These are phyloP conservation scores for Gavialis gangeticus DNA, from an alignment of 2,113 vertebrate genomes.

Conservation along the genomic window DNA sequence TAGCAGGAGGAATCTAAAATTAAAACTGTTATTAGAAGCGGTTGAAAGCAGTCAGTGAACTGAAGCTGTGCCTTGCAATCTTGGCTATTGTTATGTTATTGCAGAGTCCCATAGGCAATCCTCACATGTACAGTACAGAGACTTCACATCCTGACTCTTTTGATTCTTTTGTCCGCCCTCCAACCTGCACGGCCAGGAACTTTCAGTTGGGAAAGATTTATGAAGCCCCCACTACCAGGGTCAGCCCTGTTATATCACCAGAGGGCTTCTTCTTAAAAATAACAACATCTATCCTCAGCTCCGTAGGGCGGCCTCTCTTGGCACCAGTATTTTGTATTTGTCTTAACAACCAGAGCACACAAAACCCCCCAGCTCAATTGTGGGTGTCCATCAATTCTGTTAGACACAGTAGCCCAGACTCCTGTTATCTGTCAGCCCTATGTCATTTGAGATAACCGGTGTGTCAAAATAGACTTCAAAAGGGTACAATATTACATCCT, in stretches of 20 bases:
- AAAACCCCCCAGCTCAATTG: constrained; percentile 40
- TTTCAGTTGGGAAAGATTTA: constrained; percentile 93
- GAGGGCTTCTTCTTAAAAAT: constrained; percentile 89
- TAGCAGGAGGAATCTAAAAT: constrained; percentile 66
- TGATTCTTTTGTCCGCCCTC: constrained; percentile 89
- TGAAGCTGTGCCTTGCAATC: constrained; percentile 71
- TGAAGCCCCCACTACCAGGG: constrained; percentile 84
- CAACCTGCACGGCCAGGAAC: constrained; percentile 90
- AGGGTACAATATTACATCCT: background rate
- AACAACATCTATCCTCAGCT: constrained; percentile 89
- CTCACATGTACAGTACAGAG: constrained; percentile 81
- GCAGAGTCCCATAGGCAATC: constrained; percentile 85
- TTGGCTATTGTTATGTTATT: constrained; percentile 92
- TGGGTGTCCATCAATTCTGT: constrained; percentile 59
- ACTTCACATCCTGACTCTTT: constrained; percentile 90
- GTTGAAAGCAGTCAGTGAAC: constrained; percentile 80
- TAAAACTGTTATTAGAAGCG: constrained; percentile 79
- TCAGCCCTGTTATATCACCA: constrained; percentile 86
- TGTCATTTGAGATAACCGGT: constrained; percentile 65
- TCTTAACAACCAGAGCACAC: constrained; percentile 82
- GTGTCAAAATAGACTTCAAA: constrained; percentile 47
- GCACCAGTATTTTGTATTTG: constrained; percentile 85
- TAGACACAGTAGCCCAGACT: constrained; percentile 69
- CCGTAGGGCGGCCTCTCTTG: constrained; percentile 80
- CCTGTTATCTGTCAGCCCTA: constrained; percentile 58